Evolutionary conservation across 2,113 vertebrate species (phyloP), one percentile per base, ranked within the genome.

Genomic region (Cathartes aura): DNA sequence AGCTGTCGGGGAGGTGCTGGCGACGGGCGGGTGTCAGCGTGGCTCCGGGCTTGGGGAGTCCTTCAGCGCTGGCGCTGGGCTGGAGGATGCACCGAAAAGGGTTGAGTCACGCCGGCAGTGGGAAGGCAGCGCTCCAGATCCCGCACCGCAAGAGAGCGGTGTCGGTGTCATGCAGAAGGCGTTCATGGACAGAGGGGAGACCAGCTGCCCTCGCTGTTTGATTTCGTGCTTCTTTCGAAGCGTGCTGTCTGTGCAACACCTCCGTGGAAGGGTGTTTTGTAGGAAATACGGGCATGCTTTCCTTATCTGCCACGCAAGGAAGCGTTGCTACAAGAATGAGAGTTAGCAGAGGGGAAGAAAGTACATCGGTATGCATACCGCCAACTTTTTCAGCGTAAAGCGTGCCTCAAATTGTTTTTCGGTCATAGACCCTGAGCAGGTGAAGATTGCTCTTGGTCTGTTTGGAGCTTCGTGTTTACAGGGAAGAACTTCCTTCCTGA

Each of bases 81-180:
- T 10, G 43, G 76, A 67, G 70, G 47, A 80, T 73, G 91, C 91
- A 2, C 78, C 30, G 5, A 13, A 45, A 79, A 94, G 80, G 85
- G 87, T 95, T 95, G 97, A 98, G 96, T 97, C 96, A 98, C 93
- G 59, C 4, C 56, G 56, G 64, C 7, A 29, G 17, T 27, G 60
- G 70, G 76, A 92, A 93, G 80, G 68, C 86, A 94, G 63, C 53
- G 52, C 92, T 87, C 64, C 67, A 3, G 22, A 32, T 52, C 81
- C 60, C 80, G 26, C 22, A 6, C 56, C 29, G 63, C 70, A 12
- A 5, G 47, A 15, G 38, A 87, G 83, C 59, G 12, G 53, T 7
- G 34, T 45, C 62, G 10, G 70, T 38, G 75, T 43, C 76, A 2
- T 20, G 48, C 93, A n/a, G 89, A 70, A 91, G 66, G 85, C 40